A percentile compares a stretch with the other conserved stretches of the same genome.
phyloP scores from a whole-genome alignment of 2,888 invertebrate genomes.

The Pediacus dermestoides region DNA sequence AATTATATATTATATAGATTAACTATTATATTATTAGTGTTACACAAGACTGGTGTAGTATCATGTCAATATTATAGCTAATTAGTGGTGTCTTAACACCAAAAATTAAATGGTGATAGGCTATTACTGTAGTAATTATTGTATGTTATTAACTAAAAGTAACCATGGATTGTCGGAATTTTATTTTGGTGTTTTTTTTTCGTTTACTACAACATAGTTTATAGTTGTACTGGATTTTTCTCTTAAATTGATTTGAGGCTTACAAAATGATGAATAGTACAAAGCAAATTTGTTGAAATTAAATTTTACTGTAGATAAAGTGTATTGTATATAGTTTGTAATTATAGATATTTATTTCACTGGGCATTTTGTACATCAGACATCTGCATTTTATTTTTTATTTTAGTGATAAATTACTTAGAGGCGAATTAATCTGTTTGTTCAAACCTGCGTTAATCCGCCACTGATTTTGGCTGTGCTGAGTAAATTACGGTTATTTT shows the following conservation, averaged over 20 bases:
- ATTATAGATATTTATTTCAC: too few relatives aligned
- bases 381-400: too few relatives aligned
- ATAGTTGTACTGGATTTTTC: background rate
- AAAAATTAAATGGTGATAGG: slow-evolving; percentile 46
- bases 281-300: too few relatives aligned
- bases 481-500: too few relatives aligned
- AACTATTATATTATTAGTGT: slow-evolving; percentile 43
- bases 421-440: too few relatives aligned
- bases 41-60: slow-evolving; percentile 51
- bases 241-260: slow-evolving; percentile 8
- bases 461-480: too few relatives aligned
- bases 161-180: slow-evolving; percentile 42
- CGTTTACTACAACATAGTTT: slow-evolving; percentile 11
- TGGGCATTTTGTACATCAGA: too few relatives aligned
- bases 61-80: slow-evolving; percentile 48
- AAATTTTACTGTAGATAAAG: too few relatives aligned
- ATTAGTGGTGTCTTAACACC: slow-evolving; percentile 41
- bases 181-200: slow-evolving; percentile 19
- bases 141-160: slow-evolving; percentile 37
- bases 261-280: too few relatives aligned
- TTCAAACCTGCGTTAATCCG: too few relatives aligned
- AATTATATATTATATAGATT: slow-evolving; percentile 24
- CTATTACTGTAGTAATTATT: slow-evolving; percentile 40
- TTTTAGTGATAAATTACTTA: too few relatives aligned
- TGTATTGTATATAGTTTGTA: too few relatives aligned